Conservation (phyloP, 2,888 invertebrate species). For the Rhagonycha lutea region DNA sequence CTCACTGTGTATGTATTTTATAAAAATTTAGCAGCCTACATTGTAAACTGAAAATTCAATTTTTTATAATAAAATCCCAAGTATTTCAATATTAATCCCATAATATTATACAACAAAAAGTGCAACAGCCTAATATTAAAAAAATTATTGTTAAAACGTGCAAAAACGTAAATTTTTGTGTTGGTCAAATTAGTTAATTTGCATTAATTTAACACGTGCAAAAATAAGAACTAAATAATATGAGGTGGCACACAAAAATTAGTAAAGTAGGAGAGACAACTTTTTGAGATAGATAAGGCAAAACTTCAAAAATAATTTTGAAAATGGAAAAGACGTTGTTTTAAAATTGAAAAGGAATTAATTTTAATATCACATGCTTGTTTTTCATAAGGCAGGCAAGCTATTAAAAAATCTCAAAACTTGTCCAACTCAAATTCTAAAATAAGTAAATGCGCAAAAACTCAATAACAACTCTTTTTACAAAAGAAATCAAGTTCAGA, state of each 20-base stretch:
- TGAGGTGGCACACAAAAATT: neutral
- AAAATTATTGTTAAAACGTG: neutral
- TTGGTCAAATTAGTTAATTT: neutral
- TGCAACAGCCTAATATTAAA: neutral
- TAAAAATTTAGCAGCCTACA: neutral
- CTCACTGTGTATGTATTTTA: neutral
- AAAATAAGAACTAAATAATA: neutral
- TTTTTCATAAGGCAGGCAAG: neutral
- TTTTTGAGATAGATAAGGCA: neutral
- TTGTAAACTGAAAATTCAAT: neutral
- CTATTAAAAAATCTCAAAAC: neutral
- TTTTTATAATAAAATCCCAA: neutral
- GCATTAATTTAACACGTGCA: neutral
- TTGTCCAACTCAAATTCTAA: neutral
- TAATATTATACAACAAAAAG: neutral
- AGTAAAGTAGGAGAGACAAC: neutral
- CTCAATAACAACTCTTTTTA: neutral
- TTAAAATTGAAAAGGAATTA: neutral
- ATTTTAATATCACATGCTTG: slow-evolving; percentile 2
- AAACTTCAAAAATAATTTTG: neutral
- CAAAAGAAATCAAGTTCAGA: neutral
- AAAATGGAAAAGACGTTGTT: neutral
- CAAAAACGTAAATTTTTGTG: neutral
- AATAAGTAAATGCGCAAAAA: neutral
- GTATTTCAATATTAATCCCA: neutral